These are phyloP conservation scores for Microctonus hyperodae DNA, from an alignment of 2,888 invertebrate genomes.

Conservation along the genomic window DNA sequence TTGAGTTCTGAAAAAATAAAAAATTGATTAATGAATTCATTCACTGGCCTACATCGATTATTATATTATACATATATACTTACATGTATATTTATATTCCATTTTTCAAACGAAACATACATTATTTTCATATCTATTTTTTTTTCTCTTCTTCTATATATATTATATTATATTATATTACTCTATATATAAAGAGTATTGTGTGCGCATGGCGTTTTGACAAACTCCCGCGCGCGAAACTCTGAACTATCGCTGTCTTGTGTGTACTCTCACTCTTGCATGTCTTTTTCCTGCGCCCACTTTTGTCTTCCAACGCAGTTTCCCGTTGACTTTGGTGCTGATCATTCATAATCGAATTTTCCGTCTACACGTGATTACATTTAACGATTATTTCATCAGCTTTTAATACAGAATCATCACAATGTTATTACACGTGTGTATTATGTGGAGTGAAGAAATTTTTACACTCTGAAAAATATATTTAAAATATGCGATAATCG, in stretches of 20 bases:
- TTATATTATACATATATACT: no score
- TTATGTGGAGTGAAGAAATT: no score
- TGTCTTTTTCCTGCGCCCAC: not conserved
- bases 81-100: not conserved
- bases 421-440: no score
- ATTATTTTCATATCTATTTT: not conserved
- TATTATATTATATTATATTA: not conserved
- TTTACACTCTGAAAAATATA: no score
- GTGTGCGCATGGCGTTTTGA: constrained; percentile 3
- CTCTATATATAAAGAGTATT: no score
- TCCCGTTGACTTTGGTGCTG: constrained; percentile 8
- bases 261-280: not conserved
- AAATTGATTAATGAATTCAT: not conserved
- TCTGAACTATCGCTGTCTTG: not conserved
- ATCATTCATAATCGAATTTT: not conserved
- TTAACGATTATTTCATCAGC: no score
- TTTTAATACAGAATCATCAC: no score
- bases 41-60: not conserved
- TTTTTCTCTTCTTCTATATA: not conserved
- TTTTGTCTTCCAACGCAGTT: constrained; percentile 3
- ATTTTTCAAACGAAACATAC: not conserved
- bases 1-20: not conserved
- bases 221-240: constrained; percentile 5
- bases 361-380: no score
- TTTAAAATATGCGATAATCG: no score